Evolutionary conservation across 2,113 vertebrate genomes (phyloP).

Genomic region (Coreoperca whiteheadi): DNA sequence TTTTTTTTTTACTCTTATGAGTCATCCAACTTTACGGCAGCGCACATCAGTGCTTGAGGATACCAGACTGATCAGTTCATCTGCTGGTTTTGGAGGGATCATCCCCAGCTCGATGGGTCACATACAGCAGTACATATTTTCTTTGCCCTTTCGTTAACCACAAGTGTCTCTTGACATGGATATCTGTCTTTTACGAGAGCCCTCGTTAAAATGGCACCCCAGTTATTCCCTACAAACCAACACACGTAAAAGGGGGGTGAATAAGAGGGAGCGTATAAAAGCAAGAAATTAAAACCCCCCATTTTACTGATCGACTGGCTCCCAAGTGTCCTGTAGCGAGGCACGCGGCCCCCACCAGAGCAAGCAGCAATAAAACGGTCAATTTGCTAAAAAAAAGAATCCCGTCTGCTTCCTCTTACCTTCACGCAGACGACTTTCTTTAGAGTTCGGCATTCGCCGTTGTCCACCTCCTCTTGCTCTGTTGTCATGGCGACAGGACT

Average conservation of each 20-base stretch:
- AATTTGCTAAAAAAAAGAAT: neutral
- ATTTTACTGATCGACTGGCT: neutral
- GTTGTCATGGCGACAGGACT: slow-evolving; percentile 89
- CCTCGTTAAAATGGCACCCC: neutral
- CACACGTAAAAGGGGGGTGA: neutral
- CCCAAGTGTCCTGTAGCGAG: neutral
- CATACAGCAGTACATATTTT: neutral
- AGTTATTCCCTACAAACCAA: neutral
- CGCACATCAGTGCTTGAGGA: too few species aligned
- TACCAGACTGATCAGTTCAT: neutral
- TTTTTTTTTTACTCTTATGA: neutral
- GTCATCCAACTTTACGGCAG: neutral
- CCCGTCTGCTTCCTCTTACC: slow-evolving; percentile 84
- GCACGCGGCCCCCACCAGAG: neutral
- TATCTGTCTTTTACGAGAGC: neutral
- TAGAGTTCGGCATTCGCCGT: slow-evolving; percentile 88
- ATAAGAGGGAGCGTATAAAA: neutral
- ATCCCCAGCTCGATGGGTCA: neutral
- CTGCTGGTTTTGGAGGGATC: neutral
- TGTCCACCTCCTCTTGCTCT: slow-evolving; percentile 91
- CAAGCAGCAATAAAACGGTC: rapidly evolving
- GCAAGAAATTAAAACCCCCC: neutral
- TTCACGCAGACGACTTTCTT: slow-evolving; percentile 93
- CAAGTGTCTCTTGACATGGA: neutral
- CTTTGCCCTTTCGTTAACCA: neutral